Conservation (phyloP, 2,888 invertebrate species). For the Hemithea aestivaria region DNA sequence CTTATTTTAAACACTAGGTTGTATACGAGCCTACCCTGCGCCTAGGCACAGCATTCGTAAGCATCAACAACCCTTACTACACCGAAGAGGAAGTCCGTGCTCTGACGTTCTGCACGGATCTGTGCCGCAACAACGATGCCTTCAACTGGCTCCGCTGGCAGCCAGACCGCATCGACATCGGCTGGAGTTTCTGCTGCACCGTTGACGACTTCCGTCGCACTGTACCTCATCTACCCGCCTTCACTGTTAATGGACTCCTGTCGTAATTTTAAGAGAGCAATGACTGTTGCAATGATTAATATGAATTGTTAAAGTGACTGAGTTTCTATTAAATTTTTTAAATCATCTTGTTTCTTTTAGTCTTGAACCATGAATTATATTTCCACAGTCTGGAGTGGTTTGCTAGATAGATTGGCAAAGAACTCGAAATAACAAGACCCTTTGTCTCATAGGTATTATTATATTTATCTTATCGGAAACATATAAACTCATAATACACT, state of each 20-base stretch:
- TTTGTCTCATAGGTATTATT: too few species aligned
- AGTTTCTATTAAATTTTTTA: too few species aligned
- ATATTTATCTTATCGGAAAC: too few species aligned
- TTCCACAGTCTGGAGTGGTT: too few species aligned
- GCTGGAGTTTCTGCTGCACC: slow-evolving; percentile 82
- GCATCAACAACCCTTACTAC: slow-evolving; percentile 82
- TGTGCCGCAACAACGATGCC: slow-evolving; percentile 74
- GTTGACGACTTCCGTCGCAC: slow-evolving; percentile 76
- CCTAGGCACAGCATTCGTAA: slow-evolving; percentile 79
- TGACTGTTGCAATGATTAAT: too few species aligned
- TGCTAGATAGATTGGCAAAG: too few species aligned
- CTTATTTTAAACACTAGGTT: too few species aligned
- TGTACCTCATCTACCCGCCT: slow-evolving; percentile 74
- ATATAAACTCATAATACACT: too few species aligned
- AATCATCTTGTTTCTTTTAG: too few species aligned
- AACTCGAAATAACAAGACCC: too few species aligned
- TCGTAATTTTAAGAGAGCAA: slow-evolving; percentile 27
- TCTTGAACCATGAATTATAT: too few species aligned
- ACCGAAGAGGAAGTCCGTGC: slow-evolving; percentile 51
- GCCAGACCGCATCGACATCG: slow-evolving; percentile 66
- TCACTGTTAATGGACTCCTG: slow-evolving; percentile 65
- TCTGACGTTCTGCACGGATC: slow-evolving; percentile 73
- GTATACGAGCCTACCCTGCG: slow-evolving; percentile 71
- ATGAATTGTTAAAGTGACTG: too few species aligned
- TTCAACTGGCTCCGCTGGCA: slow-evolving; percentile 81